phyloP scores from a whole-genome alignment of 1,140 invertebrate genomes.

The Bursaphelenchus mucronatus region DNA sequence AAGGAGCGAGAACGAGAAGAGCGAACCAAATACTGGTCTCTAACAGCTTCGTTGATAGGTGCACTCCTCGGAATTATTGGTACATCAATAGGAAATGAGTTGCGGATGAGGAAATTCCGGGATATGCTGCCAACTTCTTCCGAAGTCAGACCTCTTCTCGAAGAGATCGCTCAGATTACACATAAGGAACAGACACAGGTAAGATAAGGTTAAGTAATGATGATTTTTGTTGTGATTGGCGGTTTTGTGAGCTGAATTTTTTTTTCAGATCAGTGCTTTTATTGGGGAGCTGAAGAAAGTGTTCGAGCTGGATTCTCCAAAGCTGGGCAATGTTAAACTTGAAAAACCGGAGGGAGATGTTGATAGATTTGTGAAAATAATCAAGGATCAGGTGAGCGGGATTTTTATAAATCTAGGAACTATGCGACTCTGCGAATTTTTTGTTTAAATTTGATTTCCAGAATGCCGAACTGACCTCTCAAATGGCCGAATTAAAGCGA shows the following conservation, averaged over 20 bases:
- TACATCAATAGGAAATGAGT: conserved; percentile 68
- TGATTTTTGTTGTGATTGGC: neutral
- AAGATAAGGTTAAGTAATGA: conserved; percentile 1
- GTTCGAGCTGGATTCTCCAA: conserved; percentile 37
- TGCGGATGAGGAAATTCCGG: conserved; percentile 69
- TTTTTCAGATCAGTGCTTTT: conserved; percentile 40
- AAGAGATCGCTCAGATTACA: conserved; percentile 39
- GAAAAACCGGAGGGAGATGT: conserved; percentile 17
- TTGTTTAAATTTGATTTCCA: conserved; percentile 15
- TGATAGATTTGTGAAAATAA: conserved; percentile 11
- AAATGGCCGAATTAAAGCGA: conserved; percentile 45
- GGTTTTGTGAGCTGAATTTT: conserved; percentile 18
- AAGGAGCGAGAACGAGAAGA: conserved; percentile 72
- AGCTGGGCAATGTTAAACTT: conserved; percentile 23
- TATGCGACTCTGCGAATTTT: neutral
- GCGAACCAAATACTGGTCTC: conserved; percentile 74
- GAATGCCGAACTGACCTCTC: conserved; percentile 37
- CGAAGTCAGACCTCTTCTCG: conserved; percentile 36
- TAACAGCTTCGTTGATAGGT: conserved; percentile 71
- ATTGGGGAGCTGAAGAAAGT: conserved; percentile 34
- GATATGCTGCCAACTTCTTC: conserved; percentile 65
- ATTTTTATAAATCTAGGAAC: neutral
- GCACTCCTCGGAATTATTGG: conserved; percentile 70
- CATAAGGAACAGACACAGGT: conserved; percentile 39
- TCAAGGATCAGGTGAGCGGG: conserved; percentile 45